phyloP scores from a whole-genome alignment of 2,888 invertebrate genomes.

The Cephonodes hylas region DNA sequence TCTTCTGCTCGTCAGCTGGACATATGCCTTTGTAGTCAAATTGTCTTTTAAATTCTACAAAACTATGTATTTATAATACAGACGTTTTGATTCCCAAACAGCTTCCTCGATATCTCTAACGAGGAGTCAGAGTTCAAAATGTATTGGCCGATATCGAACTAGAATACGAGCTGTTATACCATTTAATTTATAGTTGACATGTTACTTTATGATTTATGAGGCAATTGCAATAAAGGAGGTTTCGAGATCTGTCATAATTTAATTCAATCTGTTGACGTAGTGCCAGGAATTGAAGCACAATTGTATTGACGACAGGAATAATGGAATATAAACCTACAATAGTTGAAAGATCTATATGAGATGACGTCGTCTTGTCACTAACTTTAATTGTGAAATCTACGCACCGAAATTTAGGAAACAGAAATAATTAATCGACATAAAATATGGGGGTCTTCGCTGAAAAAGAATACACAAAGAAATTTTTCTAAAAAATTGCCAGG shows the following conservation, averaged over 20 bases:
- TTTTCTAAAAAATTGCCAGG: no score
- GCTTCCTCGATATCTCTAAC: background rate
- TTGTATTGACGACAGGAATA: background rate
- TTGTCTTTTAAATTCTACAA: no score
- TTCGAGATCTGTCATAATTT: conserved; percentile 22
- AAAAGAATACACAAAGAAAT: no score
- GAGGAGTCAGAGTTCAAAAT: background rate
- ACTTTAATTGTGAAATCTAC: no score
- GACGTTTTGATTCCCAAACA: background rate
- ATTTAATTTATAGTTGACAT: conserved; percentile 24
- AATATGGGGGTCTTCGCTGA: no score
- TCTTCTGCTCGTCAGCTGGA: no score
- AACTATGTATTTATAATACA: no score
- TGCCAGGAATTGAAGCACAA: background rate
- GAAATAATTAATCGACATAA: no score
- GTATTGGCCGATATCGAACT: background rate
- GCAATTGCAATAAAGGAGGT: conserved; percentile 23
- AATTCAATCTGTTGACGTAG: conserved; percentile 17
- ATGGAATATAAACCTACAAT: background rate
- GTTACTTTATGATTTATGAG: conserved; percentile 28
- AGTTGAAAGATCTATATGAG: no score
- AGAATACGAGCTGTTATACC: background rate
- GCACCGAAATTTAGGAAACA: no score
- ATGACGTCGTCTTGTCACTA: no score
- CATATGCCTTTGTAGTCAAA: no score